A percentile compares a stretch with the other conserved stretches of the same genome.
phyloP scores from a whole-genome alignment of 2,888 invertebrate species.

The Baccha elongata region DNA sequence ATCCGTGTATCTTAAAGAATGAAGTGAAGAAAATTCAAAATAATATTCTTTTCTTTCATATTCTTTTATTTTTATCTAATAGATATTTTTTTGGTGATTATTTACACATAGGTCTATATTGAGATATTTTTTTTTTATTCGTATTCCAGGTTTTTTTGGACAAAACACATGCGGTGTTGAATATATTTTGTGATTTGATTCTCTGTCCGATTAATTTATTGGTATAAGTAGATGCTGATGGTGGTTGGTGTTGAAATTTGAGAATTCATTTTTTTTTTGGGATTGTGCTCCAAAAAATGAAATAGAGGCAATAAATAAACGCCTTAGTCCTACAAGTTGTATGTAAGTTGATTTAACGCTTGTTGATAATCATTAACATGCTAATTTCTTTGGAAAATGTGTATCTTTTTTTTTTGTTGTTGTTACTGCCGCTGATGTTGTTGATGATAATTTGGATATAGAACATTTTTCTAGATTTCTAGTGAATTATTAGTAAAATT shows the following conservation, averaged over 20 bases:
- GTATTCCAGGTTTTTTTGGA: neutral
- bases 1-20: neutral
- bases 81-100: constrained; percentile 53
- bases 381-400: constrained; percentile 44
- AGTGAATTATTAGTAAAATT: neutral
- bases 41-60: constrained; percentile 19
- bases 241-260: constrained; percentile 70
- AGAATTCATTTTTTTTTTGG: constrained; percentile 58
- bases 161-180: neutral
- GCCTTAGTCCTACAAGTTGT: constrained; percentile 46
- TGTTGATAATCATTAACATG: constrained; percentile 60
- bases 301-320: constrained; percentile 64
- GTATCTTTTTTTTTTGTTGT: constrained; percentile 1
- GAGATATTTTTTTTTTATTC: constrained; percentile 34
- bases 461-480: neutral
- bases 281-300: constrained; percentile 63
- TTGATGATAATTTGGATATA: neutral
- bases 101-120: constrained; percentile 53
- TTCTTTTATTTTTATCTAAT: constrained; percentile 52
- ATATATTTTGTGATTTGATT: neutral
- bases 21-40: constrained; percentile 12
- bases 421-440: no score
- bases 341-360: constrained; percentile 62
- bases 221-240: constrained; percentile 50
- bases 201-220: constrained; percentile 51